Base-by-base conservation (phyloP, 2,888 invertebrate species). In the Steinernema hermaphroditum region DNA sequence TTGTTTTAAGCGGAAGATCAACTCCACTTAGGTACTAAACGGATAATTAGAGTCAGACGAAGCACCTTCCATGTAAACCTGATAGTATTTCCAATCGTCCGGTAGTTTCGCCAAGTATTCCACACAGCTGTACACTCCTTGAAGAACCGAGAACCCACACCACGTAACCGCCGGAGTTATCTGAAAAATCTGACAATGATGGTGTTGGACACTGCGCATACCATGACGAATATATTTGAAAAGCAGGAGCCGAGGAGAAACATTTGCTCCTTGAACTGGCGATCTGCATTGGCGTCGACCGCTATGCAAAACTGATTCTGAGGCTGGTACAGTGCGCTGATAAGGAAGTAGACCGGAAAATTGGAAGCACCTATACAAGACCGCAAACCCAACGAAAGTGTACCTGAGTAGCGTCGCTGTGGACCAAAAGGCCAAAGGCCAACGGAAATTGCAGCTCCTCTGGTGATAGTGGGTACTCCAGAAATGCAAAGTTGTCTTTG, bases 271-370 rank as follows among this genome's bases (percentile, higher is more conserved):
- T 79, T 76, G 69, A 83, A 83, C 8, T 72, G 24, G 0, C 49
- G 41, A 4, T 34, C 69, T 0, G 82, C 68, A n/a, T 79, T 78
- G 24, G 76, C 76, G 32, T 82, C 81, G 14, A 82, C 77, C 0
- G 80, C 82, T 27, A 83, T 68, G 74, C 82, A 84, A 62, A 80
- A 83, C 22, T 76, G 78, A 70, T 83, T 83, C 72, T 83, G 83
- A 2, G 83, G 83, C 9, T 82, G 82, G 54, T 83, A 83, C 27
- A 83, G 70, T n/a, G 83, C 72, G 34, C 78, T 78, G 9, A 83
- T 70, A 75, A 82, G 72, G 49, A 78, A 79, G 9, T 79, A 74
- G 0, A 82, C 74, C 81, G 82, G 62, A 32, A 79, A 34, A 54
- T 37, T 37, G 37, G 12, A 8, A 37, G 4, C 12, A 8, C 12